phyloP scores from a whole-genome alignment of 2,888 invertebrate species.

The Eledona agricola region DNA sequence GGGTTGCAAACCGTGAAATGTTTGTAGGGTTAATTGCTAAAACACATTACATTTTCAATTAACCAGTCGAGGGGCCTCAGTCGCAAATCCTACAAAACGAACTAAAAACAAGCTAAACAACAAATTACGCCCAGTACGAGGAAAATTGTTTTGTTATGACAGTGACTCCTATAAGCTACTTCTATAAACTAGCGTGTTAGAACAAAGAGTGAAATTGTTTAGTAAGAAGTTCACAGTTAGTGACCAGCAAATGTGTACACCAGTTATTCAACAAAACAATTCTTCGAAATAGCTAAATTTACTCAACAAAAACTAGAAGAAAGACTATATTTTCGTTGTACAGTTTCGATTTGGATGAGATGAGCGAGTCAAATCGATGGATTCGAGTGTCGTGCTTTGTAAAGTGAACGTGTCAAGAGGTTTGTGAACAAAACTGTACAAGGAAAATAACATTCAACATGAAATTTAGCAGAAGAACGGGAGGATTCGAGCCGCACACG shows the following conservation, averaged over 20 bases:
- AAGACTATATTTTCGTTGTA: slow-evolving; percentile 10
- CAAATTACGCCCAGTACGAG: slow-evolving; percentile 9
- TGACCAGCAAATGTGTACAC: slow-evolving; percentile 48
- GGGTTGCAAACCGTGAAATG: slow-evolving; percentile 85
- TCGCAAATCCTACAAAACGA: slow-evolving; percentile 23
- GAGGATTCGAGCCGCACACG: too few relatives aligned
- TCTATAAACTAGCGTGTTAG: slow-evolving; percentile 25
- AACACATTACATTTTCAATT: slow-evolving; percentile 55
- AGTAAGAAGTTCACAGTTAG: slow-evolving; percentile 31
- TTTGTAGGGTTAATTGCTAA: slow-evolving; percentile 84
- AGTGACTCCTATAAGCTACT: slow-evolving; percentile 3
- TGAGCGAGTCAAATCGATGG: background rate
- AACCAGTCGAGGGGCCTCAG: background rate
- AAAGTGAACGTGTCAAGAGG: slow-evolving; percentile 5
- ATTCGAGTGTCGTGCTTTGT: too few relatives aligned
- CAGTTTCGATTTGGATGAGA: slow-evolving; percentile 12
- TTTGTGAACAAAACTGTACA: slow-evolving; percentile 19
- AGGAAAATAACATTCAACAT: slow-evolving; percentile 20
- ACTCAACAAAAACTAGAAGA: slow-evolving; percentile 29
- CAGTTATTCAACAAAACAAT: slow-evolving; percentile 42
- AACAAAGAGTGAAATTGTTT: slow-evolving; percentile 18
- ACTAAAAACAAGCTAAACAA: slow-evolving; percentile 18
- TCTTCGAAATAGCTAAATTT: slow-evolving; percentile 42
- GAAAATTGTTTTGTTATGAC: slow-evolving; percentile 20
- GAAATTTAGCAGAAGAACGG: slow-evolving; percentile 41